These are phyloP conservation scores for Habroteleia sp. DNA, from an alignment of 2,888 invertebrate genomes.

Conservation along the genomic window DNA sequence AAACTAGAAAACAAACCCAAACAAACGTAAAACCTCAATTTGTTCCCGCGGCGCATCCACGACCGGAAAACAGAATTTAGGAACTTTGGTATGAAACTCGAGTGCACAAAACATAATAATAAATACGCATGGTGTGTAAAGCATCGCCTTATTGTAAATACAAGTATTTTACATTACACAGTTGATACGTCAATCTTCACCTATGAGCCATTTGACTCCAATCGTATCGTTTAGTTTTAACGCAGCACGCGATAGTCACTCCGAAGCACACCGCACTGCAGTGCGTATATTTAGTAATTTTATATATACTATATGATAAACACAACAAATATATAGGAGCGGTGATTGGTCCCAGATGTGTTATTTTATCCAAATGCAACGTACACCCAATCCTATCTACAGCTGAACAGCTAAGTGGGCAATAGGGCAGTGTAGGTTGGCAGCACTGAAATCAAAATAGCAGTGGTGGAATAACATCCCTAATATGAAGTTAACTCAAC, in stretches of 20 bases:
- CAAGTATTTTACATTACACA: slow-evolving; percentile 46
- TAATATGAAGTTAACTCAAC: no score
- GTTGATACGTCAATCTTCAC: slow-evolving; percentile 41
- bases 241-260: slow-evolving; percentile 55
- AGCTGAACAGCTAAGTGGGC: no score
- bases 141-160: slow-evolving; percentile 42
- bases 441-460: no score
- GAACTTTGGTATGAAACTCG: slow-evolving; percentile 25
- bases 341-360: slow-evolving; percentile 36
- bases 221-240: slow-evolving; percentile 33
- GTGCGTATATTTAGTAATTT: slow-evolving; percentile 65
- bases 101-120: background rate
- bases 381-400: background rate
- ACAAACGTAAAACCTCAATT: no score
- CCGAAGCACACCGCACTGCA: slow-evolving; percentile 54
- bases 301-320: slow-evolving; percentile 79
- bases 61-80: slow-evolving; percentile 40
- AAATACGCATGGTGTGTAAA: slow-evolving; percentile 2
- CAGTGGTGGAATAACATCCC: no score
- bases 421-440: no score
- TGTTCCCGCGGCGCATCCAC: no score
- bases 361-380: background rate
- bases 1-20: slow-evolving; percentile 18
- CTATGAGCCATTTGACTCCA: slow-evolving; percentile 22
- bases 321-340: slow-evolving; percentile 71